phyloP scores from a whole-genome alignment of 2,113 vertebrate genomes.

The Cheirogaleus medius region DNA sequence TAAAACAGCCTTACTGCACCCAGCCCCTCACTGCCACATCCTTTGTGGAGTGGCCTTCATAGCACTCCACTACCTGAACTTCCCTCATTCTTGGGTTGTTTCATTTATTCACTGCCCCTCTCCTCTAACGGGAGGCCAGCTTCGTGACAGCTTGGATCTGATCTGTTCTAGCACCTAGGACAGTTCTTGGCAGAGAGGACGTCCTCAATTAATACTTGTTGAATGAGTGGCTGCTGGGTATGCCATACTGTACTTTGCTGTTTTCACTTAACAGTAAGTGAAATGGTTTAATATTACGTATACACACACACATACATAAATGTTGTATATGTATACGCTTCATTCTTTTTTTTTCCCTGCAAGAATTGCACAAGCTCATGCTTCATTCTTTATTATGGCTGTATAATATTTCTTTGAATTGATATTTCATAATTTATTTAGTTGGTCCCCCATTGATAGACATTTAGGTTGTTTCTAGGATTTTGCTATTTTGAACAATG shows the following conservation, averaged over 20 bases:
- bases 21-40: neutral
- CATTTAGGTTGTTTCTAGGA: neutral
- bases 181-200: neutral
- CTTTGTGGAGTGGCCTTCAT: neutral
- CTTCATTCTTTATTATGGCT: neutral
- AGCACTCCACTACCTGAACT: neutral
- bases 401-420: neutral
- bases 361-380: too few relatives aligned
- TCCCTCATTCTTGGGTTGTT: neutral
- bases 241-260: neutral
- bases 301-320: rapidly evolving
- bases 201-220: neutral
- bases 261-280: neutral
- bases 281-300: neutral
- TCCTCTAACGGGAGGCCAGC: neutral
- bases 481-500: neutral
- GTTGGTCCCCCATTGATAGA: neutral
- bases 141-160: neutral
- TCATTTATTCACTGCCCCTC: neutral
- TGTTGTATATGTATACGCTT: neutral
- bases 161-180: neutral
- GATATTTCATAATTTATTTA: neutral
- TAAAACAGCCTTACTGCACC: neutral
- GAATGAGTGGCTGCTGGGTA: neutral
- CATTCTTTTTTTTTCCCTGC: neutral